These are phyloP conservation scores for Lacerta viridis DNA, from an alignment of 2,797 vertebrate species.

Conservation along the genomic window DNA sequence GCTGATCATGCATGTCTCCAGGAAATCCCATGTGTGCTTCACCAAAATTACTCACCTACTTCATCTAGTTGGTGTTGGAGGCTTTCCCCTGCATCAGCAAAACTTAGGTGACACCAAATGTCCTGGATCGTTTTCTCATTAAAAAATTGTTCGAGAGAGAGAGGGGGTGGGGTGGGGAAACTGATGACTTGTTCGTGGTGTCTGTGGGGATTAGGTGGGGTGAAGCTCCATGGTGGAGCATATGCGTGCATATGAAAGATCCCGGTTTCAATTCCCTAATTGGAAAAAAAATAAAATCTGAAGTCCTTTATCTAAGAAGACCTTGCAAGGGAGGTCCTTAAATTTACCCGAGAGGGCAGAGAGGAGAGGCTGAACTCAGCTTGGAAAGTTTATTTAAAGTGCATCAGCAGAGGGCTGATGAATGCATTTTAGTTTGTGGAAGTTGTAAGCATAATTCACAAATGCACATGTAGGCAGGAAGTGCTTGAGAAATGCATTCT, in stretches of 20 bases:
- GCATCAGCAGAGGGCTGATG: no score
- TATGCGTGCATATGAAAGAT: not conserved
- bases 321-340: not conserved
- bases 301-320: not conserved
- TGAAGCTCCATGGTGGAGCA: not conserved
- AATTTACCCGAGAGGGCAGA: no score
- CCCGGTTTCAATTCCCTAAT: not conserved
- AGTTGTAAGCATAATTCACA: no score
- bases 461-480: no score
- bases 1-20: not conserved
- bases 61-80: accelerated
- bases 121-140: not conserved
- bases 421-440: no score
- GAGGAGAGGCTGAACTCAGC: no score
- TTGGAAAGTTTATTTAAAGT: no score
- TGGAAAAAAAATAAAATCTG: not conserved
- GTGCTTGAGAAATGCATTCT: no score
- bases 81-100: not conserved
- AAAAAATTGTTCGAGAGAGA: not conserved
- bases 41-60: accelerated
- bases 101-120: not conserved
- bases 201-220: not conserved
- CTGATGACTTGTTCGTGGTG: not conserved
- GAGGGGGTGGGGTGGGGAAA: not conserved
- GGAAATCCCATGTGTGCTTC: accelerated